phyloP scores from a whole-genome alignment of 2,888 invertebrate genomes.

The Macaria notata region DNA sequence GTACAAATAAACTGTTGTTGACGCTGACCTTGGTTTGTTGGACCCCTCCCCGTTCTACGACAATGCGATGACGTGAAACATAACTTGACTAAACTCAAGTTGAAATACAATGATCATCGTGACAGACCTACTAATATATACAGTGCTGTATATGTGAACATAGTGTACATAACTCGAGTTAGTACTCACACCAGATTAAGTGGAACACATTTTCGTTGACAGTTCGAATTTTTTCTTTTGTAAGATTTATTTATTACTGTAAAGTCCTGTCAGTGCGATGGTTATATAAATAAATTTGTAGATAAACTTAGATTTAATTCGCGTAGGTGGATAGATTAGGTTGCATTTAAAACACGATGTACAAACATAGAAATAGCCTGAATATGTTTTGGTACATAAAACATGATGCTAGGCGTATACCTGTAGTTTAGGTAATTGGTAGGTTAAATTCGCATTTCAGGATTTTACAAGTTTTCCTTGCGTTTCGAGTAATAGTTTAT shows the following conservation, averaged over 20 bases:
- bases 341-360: constrained; percentile 21
- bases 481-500: constrained; percentile 57
- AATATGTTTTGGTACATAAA: constrained; percentile 18
- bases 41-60: constrained; percentile 36
- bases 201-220: constrained; percentile 21
- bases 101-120: constrained; percentile 19
- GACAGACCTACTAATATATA: neutral
- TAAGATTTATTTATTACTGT: constrained; percentile 38
- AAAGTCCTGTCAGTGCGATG: constrained; percentile 29
- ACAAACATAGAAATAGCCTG: constrained; percentile 8
- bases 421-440: neutral
- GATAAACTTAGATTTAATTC: constrained; percentile 5
- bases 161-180: constrained; percentile 3
- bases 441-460: constrained; percentile 19
- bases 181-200: constrained; percentile 19
- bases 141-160: neutral
- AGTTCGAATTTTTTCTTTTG: constrained; percentile 34
- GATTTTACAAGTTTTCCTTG: constrained; percentile 37
- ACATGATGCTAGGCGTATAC: constrained; percentile 7
- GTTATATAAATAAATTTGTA: constrained; percentile 1
- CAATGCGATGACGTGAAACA: constrained; percentile 28
- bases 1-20: constrained; percentile 60
- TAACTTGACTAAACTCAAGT: constrained; percentile 24
- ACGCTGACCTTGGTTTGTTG: constrained; percentile 50
- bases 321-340: constrained; percentile 12